These are phyloP conservation scores for Nothobranchius kuhntae DNA, from an alignment of 2,113 vertebrate species.

Conservation along the genomic window DNA sequence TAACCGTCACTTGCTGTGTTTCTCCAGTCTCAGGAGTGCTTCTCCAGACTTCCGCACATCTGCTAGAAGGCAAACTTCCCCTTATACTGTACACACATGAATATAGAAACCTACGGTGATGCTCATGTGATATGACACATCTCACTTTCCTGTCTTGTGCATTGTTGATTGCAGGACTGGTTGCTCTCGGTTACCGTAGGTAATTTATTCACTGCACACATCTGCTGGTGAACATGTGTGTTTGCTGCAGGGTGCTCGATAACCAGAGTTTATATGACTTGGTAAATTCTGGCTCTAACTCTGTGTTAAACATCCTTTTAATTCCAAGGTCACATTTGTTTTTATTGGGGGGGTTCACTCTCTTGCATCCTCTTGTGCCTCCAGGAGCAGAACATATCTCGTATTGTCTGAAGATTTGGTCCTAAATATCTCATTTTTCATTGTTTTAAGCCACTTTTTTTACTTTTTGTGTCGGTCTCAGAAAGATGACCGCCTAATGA, in stretches of 20 bases:
- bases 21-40: conserved; percentile 56
- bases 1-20: conserved; percentile 61
- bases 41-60: conserved; percentile 61
- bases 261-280: conserved; percentile 56
- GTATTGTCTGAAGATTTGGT: conserved; percentile 38
- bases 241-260: conserved; percentile 54
- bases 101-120: conserved; percentile 37
- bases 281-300: conserved; percentile 47
- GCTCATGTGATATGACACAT: conserved; percentile 57
- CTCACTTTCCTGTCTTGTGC: conserved; percentile 59
- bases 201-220: conserved; percentile 45
- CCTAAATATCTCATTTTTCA: too few species aligned
- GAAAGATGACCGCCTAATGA: conserved; percentile 13
- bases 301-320: conserved; percentile 45
- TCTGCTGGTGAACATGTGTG: conserved; percentile 11
- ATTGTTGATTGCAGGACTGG: conserved; percentile 54
- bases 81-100: conserved; percentile 6
- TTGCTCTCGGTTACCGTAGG: conserved; percentile 36
- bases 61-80: conserved; percentile 53
- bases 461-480: conserved; percentile 4
- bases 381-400: conserved; percentile 35
- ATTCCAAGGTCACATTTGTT: conserved; percentile 64
- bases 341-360: neutral
- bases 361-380: conserved; percentile 13
- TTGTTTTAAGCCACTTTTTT: too few species aligned